Base-by-base conservation (phyloP, 2,888 invertebrate species). In the Parnassius smintheus region DNA sequence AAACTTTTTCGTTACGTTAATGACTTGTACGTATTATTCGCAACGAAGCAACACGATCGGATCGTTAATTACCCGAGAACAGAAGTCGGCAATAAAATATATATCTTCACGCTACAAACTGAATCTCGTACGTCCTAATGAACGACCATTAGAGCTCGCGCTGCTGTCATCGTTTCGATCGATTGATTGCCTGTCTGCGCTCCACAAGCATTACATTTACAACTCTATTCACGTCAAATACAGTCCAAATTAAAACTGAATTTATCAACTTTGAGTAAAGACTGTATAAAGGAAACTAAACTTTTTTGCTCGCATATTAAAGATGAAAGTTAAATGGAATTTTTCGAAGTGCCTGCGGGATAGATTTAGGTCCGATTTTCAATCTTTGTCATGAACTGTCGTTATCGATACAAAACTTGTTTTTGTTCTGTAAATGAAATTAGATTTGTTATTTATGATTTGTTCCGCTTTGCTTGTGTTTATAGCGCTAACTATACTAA, bases 121-220 rank as follows among this genome's bases (percentile, higher is more conserved):
- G 57, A 25, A 25, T 48, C 53, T 18, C 59, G 61, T 61, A 67
- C 72, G 71, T 74, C 78, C 76, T 88, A 85, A 88, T 86, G 84
- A 81, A 76, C 74, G 75, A 72, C 84, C 78, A 86, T 88, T 85
- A 86, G 78, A 80, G 83, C 75, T 69, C 82, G 74, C 77, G 74
- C 75, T 75, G 68, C 85, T 87, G 88, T 88, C 88, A 87, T 82
- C 87, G 75, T 64, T 62, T 62, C 75, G 73, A 82, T 84, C 86
- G 83, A 86, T 86, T 82, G 78, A 83, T 84, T 69, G 66, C 63
- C 60, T 51, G 53, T 42, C 49, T 68, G 61, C 59, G 62, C 55
- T 57, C 55, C 61, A 35, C n/a, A 9, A 25, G 10, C 48, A 41
- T 56, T 55, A 54, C 46, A 68, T 59, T 68, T 13, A 44, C 68